Base-by-base conservation (phyloP, 2,797 vertebrate species). In the Molossus molossus region DNA sequence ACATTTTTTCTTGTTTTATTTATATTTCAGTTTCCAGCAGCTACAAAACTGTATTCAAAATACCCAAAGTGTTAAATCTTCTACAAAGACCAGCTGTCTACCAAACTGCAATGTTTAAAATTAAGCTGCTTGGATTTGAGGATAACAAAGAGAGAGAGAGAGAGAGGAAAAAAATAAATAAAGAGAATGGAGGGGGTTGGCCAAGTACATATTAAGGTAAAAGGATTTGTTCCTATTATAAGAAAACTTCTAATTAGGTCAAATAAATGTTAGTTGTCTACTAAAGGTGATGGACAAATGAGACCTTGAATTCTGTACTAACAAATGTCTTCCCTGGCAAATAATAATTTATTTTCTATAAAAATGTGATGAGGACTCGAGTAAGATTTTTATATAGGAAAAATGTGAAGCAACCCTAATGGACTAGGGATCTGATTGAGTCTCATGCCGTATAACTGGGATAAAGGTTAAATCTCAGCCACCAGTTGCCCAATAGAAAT, bases 21-120 rank as follows among this genome's bases (percentile, higher is more conserved):
- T 97, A 96, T 96, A 97, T 95, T 94, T 98, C 91, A 95, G 79
- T 87, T 96, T 92, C 75, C 60, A 95, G 81, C 37, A 97, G 50
- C 94, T 92, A 94, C 13, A 96, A 95, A 97, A 95, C 79, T 95
- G 81, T 95, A 93, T 96, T 96, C 62, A 97, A 96, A 97, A 97
- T 95, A 95, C 45, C 9, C 72, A 40, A 88, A 86, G 92, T 97
- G 95, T 95, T 95, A 96, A 91, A 91, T 92, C 60, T 84, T 96
- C 76, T 96, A 94, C 92, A 94, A 97, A 96, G 91, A 95, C 86
- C 95, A 92, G 90, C 91, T 98, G 96, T 94, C 91, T 94, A 6
- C 60, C 83, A 40, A 94, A 94, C 14, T 76, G 94, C 55, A 96
- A 62, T 92, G 85, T 95, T 87, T 40, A 55, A 87, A 94, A 94